These are phyloP conservation scores for Chelonoidis abingdonii DNA, from an alignment of 2,113 vertebrate species.

Conservation along the genomic window DNA sequence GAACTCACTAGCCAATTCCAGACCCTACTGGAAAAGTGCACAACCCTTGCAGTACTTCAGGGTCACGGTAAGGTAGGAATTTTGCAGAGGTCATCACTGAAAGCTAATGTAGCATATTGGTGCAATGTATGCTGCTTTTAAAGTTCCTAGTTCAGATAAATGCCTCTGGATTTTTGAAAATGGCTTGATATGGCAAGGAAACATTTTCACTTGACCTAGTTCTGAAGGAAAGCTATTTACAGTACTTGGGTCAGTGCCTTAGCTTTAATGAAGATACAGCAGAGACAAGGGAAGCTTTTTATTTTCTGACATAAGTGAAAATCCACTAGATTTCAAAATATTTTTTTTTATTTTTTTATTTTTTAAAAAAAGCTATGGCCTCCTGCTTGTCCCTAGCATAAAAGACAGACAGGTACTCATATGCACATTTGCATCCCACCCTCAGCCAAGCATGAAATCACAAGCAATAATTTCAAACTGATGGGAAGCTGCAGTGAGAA, in stretches of 20 bases:
- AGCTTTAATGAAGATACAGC: constrained; percentile 4
- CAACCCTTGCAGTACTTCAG: rapidly evolving
- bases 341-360: no score
- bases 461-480: constrained; percentile 51
- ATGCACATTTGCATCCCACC: neutral
- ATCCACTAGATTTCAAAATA: constrained; percentile 10
- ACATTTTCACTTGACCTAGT: constrained; percentile 8
- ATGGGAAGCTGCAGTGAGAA: constrained; percentile 37
- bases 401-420: neutral
- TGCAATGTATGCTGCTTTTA: neutral
- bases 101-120: neutral
- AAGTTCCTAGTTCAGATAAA: neutral
- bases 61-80: neutral
- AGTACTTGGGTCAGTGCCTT: neutral
- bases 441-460: constrained; percentile 8
- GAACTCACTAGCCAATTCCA: neutral
- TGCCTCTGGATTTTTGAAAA: constrained; percentile 21
- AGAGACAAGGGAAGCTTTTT: neutral
- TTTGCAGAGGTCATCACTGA: constrained; percentile 35
- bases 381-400: constrained; percentile 47
- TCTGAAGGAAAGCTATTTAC: constrained; percentile 59
- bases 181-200: constrained; percentile 1
- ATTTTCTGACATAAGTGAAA: neutral
- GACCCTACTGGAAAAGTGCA: neutral
- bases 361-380: constrained; percentile 19